Evolutionary conservation across 37 sponge, comb jelly and placozoan species (phyloP).

Genomic region (Crambe crambe): DNA sequence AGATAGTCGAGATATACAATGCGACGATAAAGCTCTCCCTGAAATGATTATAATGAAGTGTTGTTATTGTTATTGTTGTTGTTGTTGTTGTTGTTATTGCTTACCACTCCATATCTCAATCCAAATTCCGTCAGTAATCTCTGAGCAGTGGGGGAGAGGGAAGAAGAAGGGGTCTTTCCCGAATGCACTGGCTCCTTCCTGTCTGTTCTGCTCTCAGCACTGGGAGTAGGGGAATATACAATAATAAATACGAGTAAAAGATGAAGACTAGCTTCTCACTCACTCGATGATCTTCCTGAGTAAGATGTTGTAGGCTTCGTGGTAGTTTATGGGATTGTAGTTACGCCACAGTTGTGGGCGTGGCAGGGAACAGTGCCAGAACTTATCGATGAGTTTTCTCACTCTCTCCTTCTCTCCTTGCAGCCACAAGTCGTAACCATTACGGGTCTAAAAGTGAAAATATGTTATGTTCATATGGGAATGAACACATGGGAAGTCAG

Average conservation of each 20-base stretch:
- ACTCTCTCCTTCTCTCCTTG: conserved; percentile 74
- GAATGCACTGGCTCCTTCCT: conserved; percentile 53
- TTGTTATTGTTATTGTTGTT: background rate
- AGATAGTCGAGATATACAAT: conserved; percentile 74
- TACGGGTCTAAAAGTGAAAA: conserved; percentile 44
- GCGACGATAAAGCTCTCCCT: conserved; percentile 73
- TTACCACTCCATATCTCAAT: conserved; percentile 82
- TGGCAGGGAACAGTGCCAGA: conserved; percentile 84
- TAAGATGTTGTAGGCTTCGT: conserved; percentile 56
- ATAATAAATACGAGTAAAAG: background rate
- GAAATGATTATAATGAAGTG: background rate
- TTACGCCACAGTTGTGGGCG: conserved; percentile 57
- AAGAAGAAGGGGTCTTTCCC: conserved; percentile 57
- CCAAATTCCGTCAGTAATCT: conserved; percentile 78
- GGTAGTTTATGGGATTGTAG: conserved; percentile 75
- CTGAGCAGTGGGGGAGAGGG: conserved; percentile 62
- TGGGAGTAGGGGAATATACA: background rate
- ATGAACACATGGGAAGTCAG: background rate
- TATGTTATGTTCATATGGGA: background rate
- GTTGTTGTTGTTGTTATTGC: background rate
- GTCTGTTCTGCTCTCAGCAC: conserved; percentile 48
- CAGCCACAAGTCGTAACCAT: conserved; percentile 85
- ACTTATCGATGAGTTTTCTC: conserved; percentile 62
- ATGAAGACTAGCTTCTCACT: background rate
- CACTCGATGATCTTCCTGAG: conserved; percentile 66